Conservation (phyloP, 1,140 invertebrate species). For the Scaptomyza montana region DNA sequence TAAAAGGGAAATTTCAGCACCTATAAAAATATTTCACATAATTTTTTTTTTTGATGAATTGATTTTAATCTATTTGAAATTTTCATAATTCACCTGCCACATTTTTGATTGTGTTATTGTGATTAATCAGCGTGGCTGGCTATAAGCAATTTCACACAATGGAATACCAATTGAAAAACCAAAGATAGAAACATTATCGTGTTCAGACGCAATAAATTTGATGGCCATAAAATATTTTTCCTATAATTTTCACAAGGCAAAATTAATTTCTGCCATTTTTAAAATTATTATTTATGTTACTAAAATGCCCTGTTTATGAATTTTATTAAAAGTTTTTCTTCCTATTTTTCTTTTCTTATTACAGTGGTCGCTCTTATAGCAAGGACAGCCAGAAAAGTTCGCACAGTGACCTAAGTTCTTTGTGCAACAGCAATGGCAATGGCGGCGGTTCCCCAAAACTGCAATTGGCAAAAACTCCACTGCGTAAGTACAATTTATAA, state of each 20-base stretch:
- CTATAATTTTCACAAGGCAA: conserved; percentile 12
- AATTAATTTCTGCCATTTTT: neutral
- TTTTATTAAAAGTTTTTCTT: conserved; percentile 20
- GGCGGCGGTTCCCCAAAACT: conserved; percentile 72
- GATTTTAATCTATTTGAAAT: conserved; percentile 56
- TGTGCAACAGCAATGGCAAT: conserved; percentile 42
- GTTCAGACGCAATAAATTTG: conserved; percentile 16
- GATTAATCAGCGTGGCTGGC: conserved; percentile 56
- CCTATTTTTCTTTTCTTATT: conserved; percentile 22
- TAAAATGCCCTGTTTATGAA: neutral
- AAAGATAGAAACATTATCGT: conserved; percentile 8
- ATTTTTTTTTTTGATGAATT: conserved; percentile 40
- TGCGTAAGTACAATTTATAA: conserved; percentile 64
- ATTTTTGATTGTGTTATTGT: conserved; percentile 35
- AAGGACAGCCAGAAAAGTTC: conserved; percentile 83
- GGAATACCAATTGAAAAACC: conserved; percentile 26
- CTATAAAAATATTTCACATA: neutral
- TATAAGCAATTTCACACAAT: conserved; percentile 29
- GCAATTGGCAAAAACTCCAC: conserved; percentile 73
- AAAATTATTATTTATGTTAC: neutral
- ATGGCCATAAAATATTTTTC: conserved; percentile 14
- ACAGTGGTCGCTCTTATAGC: conserved; percentile 80
- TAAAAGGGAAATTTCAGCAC: conserved; percentile 62
- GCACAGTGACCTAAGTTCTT: conserved; percentile 78
- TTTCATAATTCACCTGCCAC: conserved; percentile 43